Conservation (phyloP, 2,888 invertebrate species). For the Agrochola litura region DNA sequence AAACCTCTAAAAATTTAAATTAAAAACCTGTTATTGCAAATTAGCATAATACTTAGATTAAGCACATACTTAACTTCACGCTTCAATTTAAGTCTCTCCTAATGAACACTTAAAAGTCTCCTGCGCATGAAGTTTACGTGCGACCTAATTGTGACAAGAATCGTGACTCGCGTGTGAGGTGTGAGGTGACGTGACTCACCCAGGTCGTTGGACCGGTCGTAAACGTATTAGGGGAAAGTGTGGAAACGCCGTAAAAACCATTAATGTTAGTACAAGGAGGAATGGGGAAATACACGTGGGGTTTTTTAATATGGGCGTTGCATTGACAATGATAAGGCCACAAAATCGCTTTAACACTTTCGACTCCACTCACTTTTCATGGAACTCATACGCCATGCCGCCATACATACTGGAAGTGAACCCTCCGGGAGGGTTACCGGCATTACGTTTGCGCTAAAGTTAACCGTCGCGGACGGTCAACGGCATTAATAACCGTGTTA, state of each 20-base stretch:
- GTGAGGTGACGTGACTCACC: constrained; percentile 69
- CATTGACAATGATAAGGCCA: not conserved
- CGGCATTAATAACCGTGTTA: too few species aligned
- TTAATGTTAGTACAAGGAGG: not conserved
- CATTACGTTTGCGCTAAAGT: too few species aligned
- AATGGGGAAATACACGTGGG: not conserved
- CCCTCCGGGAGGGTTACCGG: too few species aligned
- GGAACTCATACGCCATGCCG: too few species aligned
- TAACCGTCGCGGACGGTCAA: too few species aligned
- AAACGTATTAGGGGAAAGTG: constrained; percentile 68
- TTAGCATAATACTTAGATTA: constrained; percentile 13
- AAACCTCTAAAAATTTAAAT: not conserved
- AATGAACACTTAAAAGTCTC: constrained; percentile 46
- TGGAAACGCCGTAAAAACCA: constrained; percentile 36
- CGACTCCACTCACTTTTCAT: too few species aligned
- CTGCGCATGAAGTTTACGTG: constrained; percentile 70
- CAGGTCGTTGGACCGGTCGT: constrained; percentile 76
- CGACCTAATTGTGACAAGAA: constrained; percentile 79
- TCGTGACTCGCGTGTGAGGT: constrained; percentile 59
- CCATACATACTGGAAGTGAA: too few species aligned
- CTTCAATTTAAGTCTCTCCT: constrained; percentile 13
- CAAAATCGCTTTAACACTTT: too few species aligned
- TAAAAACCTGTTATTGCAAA: not conserved
- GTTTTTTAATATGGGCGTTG: not conserved
- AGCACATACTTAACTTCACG: not conserved